phyloP scores from a whole-genome alignment of 2,797 vertebrate genomes.

The Anolis apletophallus region DNA sequence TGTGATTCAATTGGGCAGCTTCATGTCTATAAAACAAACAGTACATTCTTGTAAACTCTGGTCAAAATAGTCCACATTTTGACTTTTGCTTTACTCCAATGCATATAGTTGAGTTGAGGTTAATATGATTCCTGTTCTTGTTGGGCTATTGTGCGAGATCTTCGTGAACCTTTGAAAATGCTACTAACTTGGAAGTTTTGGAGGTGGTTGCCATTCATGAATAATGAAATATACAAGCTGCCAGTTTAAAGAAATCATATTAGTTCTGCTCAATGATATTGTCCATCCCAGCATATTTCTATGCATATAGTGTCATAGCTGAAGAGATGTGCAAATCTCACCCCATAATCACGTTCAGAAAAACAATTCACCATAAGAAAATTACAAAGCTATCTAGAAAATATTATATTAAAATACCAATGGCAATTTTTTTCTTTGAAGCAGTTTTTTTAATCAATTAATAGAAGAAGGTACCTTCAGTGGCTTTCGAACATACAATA shows the following conservation, averaged over 20 bases:
- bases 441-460: background rate
- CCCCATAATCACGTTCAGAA: background rate
- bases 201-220: slow-evolving; percentile 6
- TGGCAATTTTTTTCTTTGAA: background rate
- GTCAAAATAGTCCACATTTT: slow-evolving; percentile 55
- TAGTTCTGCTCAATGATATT: background rate
- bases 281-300: background rate
- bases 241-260: background rate
- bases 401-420: background rate
- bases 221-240: background rate
- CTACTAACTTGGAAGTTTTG: slow-evolving; percentile 34
- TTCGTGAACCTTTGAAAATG: background rate
- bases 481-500: background rate
- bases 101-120: slow-evolving; percentile 18
- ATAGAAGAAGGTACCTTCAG: background rate
- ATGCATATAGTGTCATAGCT: too few species aligned
- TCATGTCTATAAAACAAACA: slow-evolving; percentile 81
- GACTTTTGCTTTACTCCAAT: slow-evolving; percentile 25
- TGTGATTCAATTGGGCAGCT: slow-evolving; percentile 84
- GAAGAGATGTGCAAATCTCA: background rate
- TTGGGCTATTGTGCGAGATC: slow-evolving; percentile 25
- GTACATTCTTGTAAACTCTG: slow-evolving; percentile 67
- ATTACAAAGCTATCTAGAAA: background rate
- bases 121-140: slow-evolving; percentile 14
- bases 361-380: background rate